These are phyloP conservation scores for Drosophila helvetica DNA, from an alignment of 2,888 invertebrate genomes.

Conservation along the genomic window DNA sequence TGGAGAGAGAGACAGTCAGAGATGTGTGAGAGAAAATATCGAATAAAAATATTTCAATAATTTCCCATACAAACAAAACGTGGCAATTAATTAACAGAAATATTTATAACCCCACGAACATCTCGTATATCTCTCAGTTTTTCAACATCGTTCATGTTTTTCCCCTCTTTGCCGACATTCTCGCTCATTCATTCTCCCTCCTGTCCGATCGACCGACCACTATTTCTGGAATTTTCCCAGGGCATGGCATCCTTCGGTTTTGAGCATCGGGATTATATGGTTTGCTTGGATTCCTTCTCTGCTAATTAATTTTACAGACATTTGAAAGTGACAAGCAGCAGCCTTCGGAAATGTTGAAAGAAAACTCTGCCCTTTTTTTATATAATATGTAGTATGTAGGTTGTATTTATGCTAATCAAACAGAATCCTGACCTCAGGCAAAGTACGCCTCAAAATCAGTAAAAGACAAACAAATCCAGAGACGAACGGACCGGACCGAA, in stretches of 20 bases:
- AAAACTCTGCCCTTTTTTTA: constrained; percentile 42
- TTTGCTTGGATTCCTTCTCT: constrained; percentile 13
- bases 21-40: constrained; percentile 30
- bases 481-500: constrained; percentile 14
- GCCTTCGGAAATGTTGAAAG: constrained; percentile 7
- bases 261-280: constrained; percentile 2
- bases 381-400: not conserved
- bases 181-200: not conserved
- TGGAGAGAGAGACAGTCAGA: too few species aligned
- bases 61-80: constrained; percentile 45
- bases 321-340: constrained; percentile 29
- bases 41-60: constrained; percentile 51
- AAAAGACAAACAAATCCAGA: constrained; percentile 67
- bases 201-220: not conserved
- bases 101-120: constrained; percentile 30
- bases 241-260: not conserved
- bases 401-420: constrained; percentile 75
- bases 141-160: not conserved
- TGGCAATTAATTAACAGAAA: constrained; percentile 60
- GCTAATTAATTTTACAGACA: constrained; percentile 50
- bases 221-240: constrained; percentile 17
- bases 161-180: not conserved
- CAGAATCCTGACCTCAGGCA: constrained; percentile 78
- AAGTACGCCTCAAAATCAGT: constrained; percentile 59
- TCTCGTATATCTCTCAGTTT: constrained; percentile 41